phyloP scores from a whole-genome alignment of 1,140 invertebrate genomes.

The Dendrolimus punctatus region DNA sequence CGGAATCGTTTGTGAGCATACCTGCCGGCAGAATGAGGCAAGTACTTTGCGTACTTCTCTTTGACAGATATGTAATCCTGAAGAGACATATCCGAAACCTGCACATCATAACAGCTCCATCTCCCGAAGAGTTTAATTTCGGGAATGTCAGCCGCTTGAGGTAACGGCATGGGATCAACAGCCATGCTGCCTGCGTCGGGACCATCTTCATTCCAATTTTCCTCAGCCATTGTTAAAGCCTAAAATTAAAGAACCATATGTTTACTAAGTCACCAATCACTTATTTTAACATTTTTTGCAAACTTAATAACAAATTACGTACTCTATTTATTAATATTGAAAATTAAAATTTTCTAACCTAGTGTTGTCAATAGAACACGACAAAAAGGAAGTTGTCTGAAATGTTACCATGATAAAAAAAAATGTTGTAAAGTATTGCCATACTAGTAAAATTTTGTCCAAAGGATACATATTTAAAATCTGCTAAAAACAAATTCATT shows the following conservation, averaged over 20 bases:
- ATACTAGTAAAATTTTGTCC: neutral
- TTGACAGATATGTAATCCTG: constrained; percentile 99
- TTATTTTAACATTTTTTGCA: constrained; percentile 14
- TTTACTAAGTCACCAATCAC: constrained; percentile 15
- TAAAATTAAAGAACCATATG: constrained; percentile 37
- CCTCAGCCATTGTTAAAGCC: constrained; percentile 57
- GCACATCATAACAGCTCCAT: constrained; percentile 98
- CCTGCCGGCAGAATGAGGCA: constrained; percentile 97
- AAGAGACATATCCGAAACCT: constrained; percentile 97
- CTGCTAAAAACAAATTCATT: neutral
- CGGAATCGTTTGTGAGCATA: constrained; percentile 99
- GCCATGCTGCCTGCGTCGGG: constrained; percentile 54
- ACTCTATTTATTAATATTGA: constrained; percentile 47
- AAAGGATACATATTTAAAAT: neutral
- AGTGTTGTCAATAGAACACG: constrained; percentile 65
- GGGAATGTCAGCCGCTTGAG: constrained; percentile 83
- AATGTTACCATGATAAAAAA: neutral
- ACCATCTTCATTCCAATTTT: constrained; percentile 59
- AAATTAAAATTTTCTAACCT: constrained; percentile 47
- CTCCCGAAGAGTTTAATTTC: constrained; percentile 98
- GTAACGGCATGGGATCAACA: constrained; percentile 61
- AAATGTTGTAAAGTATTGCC: neutral
- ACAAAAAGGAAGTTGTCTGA: constrained; percentile 53
- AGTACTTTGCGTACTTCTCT: constrained; percentile 98
- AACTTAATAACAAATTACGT: constrained; percentile 22